Evolutionary conservation across 2,113 vertebrate species (phyloP), one percentile per base, ranked within the genome.

Genomic region (Garra rufa): DNA sequence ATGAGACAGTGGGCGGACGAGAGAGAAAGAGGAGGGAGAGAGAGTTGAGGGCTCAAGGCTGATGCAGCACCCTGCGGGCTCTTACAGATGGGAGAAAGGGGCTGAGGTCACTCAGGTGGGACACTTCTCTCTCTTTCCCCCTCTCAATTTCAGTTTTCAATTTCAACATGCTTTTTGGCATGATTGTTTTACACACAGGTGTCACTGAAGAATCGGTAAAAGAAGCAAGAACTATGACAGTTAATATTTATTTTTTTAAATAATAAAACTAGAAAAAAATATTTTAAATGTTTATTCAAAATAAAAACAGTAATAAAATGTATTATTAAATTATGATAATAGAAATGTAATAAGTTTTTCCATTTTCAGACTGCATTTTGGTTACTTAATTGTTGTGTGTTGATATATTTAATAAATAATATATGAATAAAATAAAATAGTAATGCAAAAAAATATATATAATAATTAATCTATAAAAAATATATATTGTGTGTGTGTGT

Each of bases 1-100:
- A 9, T 59, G 30, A 80, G 43, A 50, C 41, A 59, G 50, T 48
- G 69, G 61, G 50, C 6, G 50, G 61, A 61, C n/a, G n/a, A n/a
- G n/a, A n/a, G n/a, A 52, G 38, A 79, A 34, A 79, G 55, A 61
- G 15, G 46, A 44, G 75, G 4, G 55, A 73, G 84, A 44, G 76
- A 81, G 76, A 41, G 41, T 78, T 43, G 26, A 0, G 26, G 80
- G 24, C 28, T 87, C 73, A 83, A 88, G 88, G 30, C 83, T 84
- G 79, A 82, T 84, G 63, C 77, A 80, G 85, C 76, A 73, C 57
- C 82, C 76, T 81, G 70, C 76, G 55, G 70, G 30, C 76, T 76
- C 28, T 9, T 43, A 67, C 73, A 77, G 78, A 73, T 44, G 63
- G 73, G 63, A 59, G 50, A 77, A 61, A 82, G 79, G 86, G 70